phyloP scores from a whole-genome alignment of 1,140 invertebrate genomes.

The Marisa cornuarietis region DNA sequence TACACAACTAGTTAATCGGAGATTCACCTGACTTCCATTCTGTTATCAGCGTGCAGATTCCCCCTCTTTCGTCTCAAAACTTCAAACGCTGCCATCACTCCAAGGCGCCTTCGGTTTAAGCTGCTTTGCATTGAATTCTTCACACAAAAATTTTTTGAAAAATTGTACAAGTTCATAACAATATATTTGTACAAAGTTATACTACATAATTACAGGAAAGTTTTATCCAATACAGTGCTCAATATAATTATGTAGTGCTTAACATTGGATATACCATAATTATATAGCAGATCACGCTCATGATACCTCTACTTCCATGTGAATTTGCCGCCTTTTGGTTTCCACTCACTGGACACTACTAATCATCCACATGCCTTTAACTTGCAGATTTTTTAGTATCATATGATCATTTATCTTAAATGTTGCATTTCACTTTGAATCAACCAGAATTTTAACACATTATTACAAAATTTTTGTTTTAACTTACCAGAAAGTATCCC shows the following conservation, averaged over 20 bases:
- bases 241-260: neutral
- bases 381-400: neutral
- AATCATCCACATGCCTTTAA: too few relatives aligned
- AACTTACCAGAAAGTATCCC: conserved; percentile 63
- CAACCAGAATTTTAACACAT: neutral
- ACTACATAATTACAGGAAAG: too few relatives aligned
- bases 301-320: neutral
- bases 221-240: too few relatives aligned
- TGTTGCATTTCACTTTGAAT: neutral
- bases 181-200: neutral
- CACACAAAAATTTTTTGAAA: conserved; percentile 2
- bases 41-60: neutral
- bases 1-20: too few relatives aligned
- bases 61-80: conserved; percentile 40
- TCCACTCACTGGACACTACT: too few relatives aligned
- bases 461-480: neutral
- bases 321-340: too few relatives aligned
- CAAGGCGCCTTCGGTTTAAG: conserved; percentile 55
- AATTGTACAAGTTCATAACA: neutral
- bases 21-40: too few relatives aligned
- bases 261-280: neutral
- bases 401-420: neutral
- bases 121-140: conserved; percentile 62
- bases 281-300: neutral
- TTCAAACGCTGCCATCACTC: conserved; percentile 62